These are phyloP conservation scores for Lycodopsis pacificus DNA, from an alignment of 2,797 vertebrate genomes.

Conservation along the genomic window DNA sequence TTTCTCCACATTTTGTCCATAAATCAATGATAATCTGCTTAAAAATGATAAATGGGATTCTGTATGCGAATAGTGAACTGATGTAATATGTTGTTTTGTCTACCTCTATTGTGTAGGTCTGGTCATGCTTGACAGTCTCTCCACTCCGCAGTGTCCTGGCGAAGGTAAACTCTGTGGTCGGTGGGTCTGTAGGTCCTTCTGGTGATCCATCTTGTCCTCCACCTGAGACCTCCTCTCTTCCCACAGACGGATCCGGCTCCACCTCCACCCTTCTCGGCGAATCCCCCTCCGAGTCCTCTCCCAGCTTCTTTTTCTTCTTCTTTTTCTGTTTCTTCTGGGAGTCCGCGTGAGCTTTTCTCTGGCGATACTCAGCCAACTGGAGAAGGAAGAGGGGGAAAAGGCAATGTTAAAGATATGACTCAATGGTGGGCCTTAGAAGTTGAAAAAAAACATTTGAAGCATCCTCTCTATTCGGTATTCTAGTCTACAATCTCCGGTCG, in stretches of 20 bases:
- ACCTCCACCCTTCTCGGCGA: constrained; percentile 71
- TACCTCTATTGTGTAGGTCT: constrained; percentile 91
- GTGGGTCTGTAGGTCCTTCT: constrained; percentile 71
- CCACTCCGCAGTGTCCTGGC: constrained; percentile 85
- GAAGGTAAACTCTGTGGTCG: constrained; percentile 84
- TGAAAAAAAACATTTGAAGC: constrained; percentile 2
- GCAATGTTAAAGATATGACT: constrained; percentile 10
- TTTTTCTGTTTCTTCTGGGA: constrained; percentile 94
- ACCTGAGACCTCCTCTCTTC: constrained; percentile 72
- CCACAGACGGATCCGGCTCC: constrained; percentile 73
- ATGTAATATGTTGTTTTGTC: neutral
- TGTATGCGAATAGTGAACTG: neutral
- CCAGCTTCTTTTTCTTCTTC: constrained; percentile 88
- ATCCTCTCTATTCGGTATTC: neutral
- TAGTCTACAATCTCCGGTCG: neutral
- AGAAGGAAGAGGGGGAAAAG: neutral
- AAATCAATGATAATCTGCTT: no score
- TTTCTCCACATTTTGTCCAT: no score
- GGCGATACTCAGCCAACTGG: constrained; percentile 95
- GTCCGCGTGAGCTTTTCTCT: constrained; percentile 91
- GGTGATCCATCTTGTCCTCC: constrained; percentile 55
- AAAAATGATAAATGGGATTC: neutral
- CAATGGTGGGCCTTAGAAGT: neutral
- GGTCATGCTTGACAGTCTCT: constrained; percentile 86
- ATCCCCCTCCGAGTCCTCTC: constrained; percentile 81